Evolutionary conservation across 1,140 invertebrate genomes (phyloP).

Genomic region (Onthophagus taurus): DNA sequence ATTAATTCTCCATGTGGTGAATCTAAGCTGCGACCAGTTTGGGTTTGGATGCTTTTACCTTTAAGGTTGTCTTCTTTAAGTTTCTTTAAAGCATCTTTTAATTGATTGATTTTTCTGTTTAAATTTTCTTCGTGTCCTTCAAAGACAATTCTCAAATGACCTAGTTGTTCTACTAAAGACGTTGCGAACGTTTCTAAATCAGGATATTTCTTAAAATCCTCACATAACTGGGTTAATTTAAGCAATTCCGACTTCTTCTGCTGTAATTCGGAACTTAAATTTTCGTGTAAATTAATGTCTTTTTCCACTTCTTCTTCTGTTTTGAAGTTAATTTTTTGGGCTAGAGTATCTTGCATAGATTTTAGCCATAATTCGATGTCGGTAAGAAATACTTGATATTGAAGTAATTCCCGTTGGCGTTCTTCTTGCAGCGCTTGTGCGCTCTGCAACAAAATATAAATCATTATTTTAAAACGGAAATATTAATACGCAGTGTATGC

Average conservation of each 20-base stretch:
- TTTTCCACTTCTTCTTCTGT: conserved; percentile 39
- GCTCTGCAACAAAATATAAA: conserved; percentile 32
- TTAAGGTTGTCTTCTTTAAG: conserved; percentile 23
- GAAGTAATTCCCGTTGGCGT: conserved; percentile 45
- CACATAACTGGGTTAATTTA: conserved; percentile 47
- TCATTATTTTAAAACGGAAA: too few species aligned
- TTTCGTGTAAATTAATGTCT: conserved; percentile 40
- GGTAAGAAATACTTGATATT: conserved; percentile 50
- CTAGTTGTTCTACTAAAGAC: conserved; percentile 47
- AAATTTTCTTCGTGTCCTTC: conserved; percentile 46
- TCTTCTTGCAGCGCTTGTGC: conserved; percentile 45
- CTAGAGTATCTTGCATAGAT: conserved; percentile 28
- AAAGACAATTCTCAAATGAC: conserved; percentile 44
- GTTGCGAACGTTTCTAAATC: conserved; percentile 41
- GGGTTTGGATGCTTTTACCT: conserved; percentile 41
- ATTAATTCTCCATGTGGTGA: conserved; percentile 27
- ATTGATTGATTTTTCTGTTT: conserved; percentile 44
- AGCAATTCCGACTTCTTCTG: conserved; percentile 46
- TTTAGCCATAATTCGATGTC: conserved; percentile 55
- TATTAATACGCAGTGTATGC: too few species aligned
- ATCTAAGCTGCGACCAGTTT: conserved; percentile 47
- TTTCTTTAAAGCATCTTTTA: conserved; percentile 34
- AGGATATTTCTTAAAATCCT: conserved; percentile 39
- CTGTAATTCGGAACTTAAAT: conserved; percentile 47
- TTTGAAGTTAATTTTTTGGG: conserved; percentile 17